Percentiles rank a stretch among this genome's conserved stretches.
Evolutionary conservation across 2,888 invertebrate species (phyloP).

Genomic region (Acholoe squamosa): DNA sequence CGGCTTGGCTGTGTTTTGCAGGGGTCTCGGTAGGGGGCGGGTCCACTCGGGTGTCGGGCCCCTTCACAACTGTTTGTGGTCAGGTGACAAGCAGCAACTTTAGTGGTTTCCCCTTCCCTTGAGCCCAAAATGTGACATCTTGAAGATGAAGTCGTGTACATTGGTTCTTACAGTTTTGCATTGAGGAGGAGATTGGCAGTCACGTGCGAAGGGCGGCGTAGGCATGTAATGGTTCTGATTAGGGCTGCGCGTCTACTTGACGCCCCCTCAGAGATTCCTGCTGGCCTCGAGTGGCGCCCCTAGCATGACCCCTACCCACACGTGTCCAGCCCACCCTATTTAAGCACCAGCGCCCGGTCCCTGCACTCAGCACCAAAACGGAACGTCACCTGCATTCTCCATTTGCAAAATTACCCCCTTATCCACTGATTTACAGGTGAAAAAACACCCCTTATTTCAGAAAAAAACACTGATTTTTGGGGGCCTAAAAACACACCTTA

Average conservation of each 20-base stretch:
- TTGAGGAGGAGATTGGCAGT: constrained; percentile 2
- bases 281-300: neutral
- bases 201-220: constrained; percentile 14
- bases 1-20: constrained; percentile 7
- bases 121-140: constrained; percentile 42
- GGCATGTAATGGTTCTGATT: constrained; percentile 48
- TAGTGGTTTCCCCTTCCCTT: constrained; percentile 10
- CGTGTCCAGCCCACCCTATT: neutral
- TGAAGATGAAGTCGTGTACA: neutral
- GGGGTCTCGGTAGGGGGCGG: neutral
- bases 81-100: neutral
- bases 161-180: neutral
- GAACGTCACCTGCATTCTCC: too few relatives aligned
- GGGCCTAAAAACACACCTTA: too few relatives aligned
- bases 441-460: too few relatives aligned
- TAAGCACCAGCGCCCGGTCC: too few relatives aligned
- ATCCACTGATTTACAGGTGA: too few relatives aligned
- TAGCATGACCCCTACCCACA: neutral
- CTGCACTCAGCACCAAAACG: too few relatives aligned
- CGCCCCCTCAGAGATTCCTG: neutral
- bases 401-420: too few relatives aligned
- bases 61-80: constrained; percentile 22
- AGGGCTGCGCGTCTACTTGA: neutral
- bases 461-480: too few relatives aligned
- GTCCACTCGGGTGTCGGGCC: neutral